phyloP scores from a whole-genome alignment of 2,113 vertebrate species.

The Dendrocopos noguchii region DNA sequence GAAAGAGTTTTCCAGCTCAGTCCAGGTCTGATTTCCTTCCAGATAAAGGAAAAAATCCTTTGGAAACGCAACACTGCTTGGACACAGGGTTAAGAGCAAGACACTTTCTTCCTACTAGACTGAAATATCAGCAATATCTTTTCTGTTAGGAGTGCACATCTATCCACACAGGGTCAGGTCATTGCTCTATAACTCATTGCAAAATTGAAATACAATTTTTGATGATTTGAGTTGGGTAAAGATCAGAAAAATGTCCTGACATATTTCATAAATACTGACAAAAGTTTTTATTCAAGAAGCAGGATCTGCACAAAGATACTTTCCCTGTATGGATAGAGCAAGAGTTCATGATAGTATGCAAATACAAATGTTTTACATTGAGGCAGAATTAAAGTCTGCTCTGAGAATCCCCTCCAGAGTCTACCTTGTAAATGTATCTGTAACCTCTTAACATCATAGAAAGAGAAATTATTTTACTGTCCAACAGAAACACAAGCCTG shows the following conservation, averaged over 20 bases:
- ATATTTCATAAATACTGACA: background rate
- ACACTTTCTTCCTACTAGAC: background rate
- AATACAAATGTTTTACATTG: background rate
- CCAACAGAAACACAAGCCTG: background rate
- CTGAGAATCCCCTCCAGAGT: background rate
- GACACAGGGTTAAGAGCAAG: background rate
- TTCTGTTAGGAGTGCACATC: background rate
- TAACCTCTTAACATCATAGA: background rate
- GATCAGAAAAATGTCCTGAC: background rate
- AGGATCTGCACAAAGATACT: background rate
- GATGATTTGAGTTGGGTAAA: background rate
- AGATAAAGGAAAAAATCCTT: background rate
- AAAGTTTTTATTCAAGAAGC: background rate
- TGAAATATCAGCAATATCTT: background rate
- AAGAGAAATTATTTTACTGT: background rate
- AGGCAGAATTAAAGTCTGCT: background rate
- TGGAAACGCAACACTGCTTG: background rate
- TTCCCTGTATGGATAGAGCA: background rate
- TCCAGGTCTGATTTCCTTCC: background rate
- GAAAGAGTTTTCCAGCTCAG: background rate
- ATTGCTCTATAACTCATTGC: background rate
- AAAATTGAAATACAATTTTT: slow-evolving; percentile 20
- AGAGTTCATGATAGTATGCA: background rate
- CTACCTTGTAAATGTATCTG: background rate
- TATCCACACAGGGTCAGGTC: background rate